These are phyloP conservation scores for Papilio elwesi DNA, from an alignment of 2,888 invertebrate genomes.

Conservation along the genomic window DNA sequence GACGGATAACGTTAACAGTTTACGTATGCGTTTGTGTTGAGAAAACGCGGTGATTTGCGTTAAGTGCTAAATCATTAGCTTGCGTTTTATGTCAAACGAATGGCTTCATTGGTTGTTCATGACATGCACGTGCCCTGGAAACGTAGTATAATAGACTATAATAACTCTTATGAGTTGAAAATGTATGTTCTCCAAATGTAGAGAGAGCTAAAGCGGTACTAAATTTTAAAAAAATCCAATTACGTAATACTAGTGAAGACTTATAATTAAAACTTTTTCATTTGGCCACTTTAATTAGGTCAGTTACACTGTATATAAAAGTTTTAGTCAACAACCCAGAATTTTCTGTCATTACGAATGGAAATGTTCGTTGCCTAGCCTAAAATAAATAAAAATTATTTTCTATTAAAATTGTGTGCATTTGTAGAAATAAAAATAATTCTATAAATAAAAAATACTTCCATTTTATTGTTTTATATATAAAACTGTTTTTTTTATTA, in stretches of 20 bases:
- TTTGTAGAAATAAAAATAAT: too few species aligned
- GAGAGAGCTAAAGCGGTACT: not conserved
- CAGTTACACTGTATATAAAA: not conserved
- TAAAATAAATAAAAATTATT: too few species aligned
- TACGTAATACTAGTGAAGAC: not conserved
- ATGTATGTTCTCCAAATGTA: conserved; percentile 12
- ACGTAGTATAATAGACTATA: conserved; percentile 1
- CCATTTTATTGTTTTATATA: too few species aligned
- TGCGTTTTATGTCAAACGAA: conserved; percentile 40
- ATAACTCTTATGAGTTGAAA: not conserved
- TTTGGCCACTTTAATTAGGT: not conserved
- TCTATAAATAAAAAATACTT: too few species aligned
- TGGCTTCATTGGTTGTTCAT: conserved; percentile 35
- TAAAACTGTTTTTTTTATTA: too few species aligned
- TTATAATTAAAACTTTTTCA: conserved; percentile 8
- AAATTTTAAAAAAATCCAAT: not conserved
- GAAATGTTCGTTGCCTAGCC: too few species aligned
- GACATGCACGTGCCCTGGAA: conserved; percentile 15
- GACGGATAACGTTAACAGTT: conserved; percentile 39
- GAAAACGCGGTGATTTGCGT: conserved; percentile 36
- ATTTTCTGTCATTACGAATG: too few species aligned
- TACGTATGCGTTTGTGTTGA: conserved; percentile 37
- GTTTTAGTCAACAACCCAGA: not conserved
- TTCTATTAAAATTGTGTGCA: too few species aligned
- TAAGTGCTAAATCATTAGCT: conserved; percentile 41